Conservation (phyloP, 37 sponge, comb jelly and placozoan genomes). For the Amphimedon queenslandica region DNA sequence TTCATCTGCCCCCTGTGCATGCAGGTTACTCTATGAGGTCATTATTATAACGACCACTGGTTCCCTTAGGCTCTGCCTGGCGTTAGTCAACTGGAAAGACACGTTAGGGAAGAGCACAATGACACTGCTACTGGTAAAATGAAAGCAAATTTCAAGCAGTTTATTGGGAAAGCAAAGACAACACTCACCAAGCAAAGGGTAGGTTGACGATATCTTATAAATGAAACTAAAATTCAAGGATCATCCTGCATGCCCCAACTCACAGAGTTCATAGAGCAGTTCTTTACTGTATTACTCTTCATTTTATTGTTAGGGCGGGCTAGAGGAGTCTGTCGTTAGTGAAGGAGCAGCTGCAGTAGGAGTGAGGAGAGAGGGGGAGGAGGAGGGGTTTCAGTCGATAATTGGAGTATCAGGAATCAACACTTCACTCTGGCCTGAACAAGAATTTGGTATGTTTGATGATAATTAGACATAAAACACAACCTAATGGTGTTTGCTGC, state of each 20-base stretch:
- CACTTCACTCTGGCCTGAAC: slow-evolving; percentile 44
- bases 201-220: background rate
- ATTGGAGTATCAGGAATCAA: slow-evolving; percentile 43
- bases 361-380: slow-evolving; percentile 1
- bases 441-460: slow-evolving; percentile 54
- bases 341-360: slow-evolving; percentile 35
- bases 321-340: background rate
- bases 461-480: background rate
- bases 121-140: slow-evolving; percentile 22
- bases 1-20: slow-evolving; percentile 73
- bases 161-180: slow-evolving; percentile 61
- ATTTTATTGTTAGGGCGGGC: background rate
- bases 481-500: background rate
- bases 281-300: background rate
- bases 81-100: slow-evolving; percentile 40
- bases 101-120: slow-evolving; percentile 51
- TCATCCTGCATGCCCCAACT: background rate
- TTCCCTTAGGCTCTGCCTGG: slow-evolving; percentile 8
- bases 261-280: background rate
- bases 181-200: slow-evolving; percentile 4
- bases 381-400: background rate
- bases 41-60: background rate
- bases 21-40: background rate
- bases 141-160: slow-evolving; percentile 26
- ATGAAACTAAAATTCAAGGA: background rate